These are phyloP conservation scores for Paraescarpia echinospica DNA, from an alignment of 1,140 invertebrate genomes.

Conservation along the genomic window DNA sequence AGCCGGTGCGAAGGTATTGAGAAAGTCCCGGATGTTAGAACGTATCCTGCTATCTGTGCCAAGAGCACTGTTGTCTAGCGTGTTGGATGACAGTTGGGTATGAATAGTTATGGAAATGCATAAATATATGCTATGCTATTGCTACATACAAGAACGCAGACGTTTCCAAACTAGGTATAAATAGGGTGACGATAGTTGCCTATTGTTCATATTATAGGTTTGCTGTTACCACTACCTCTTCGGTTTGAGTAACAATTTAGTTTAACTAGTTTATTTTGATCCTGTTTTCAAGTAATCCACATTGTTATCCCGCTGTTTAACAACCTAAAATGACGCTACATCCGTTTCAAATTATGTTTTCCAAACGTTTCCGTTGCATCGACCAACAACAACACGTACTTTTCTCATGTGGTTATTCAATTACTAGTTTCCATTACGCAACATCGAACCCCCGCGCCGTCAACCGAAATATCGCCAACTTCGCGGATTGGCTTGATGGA, in stretches of 20 bases:
- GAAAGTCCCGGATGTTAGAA: not conserved
- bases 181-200: too few relatives aligned
- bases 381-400: not conserved
- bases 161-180: too few relatives aligned
- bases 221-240: too few relatives aligned
- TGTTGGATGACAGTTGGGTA: not conserved
- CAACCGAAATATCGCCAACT: not conserved
- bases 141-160: too few relatives aligned
- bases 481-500: not conserved
- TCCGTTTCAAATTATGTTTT: not conserved
- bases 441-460: not conserved
- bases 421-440: not conserved
- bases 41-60: too few relatives aligned
- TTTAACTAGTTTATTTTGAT: too few relatives aligned
- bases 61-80: not conserved
- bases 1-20: not conserved
- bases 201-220: too few relatives aligned
- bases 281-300: too few relatives aligned
- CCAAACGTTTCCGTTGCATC: not conserved
- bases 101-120: too few relatives aligned
- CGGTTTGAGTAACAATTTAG: too few relatives aligned
- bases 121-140: too few relatives aligned
- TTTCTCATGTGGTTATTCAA: not conserved
- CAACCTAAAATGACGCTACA: not conserved
- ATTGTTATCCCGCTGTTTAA: too few relatives aligned